Evolutionary conservation across 2,113 vertebrate species (phyloP), one percentile per base, ranked within the genome.

Genomic region (Vidua macroura): DNA sequence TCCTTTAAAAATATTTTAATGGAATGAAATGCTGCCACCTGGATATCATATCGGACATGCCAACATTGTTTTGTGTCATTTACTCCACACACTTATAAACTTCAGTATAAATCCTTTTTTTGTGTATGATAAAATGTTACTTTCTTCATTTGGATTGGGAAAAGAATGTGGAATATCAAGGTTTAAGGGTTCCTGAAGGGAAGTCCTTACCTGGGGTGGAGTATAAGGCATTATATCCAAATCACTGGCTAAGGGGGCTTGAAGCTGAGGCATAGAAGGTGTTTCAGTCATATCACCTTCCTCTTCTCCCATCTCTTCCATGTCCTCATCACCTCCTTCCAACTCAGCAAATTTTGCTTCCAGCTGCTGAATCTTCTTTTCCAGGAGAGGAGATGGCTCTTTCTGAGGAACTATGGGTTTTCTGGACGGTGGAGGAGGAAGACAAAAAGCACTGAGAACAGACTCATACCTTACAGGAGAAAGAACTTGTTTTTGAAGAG

Each of bases 331-430:
- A 1, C 98, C 98, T 90, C 98, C 98, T 97, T 98, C 99, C 98
- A 99, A 98, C 89, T 99, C 99, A 1, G 99, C 99, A 98, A 99
- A 99, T 97, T 99, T 99, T 35, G 99, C 99, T 97, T 99, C 99
- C 87, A 99, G 97, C 94, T 99, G 98, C 79, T 99, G 99, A 78
- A 99, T 99, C 97, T 99, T 99, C 97, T 98, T 99, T 97, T 99
- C 99, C 90, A 99, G 97, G 48, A 99, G 98, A 30, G 99, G 99
- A 83, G 99, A 99, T 4, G 99, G 99, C 60, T 99, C 99, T 82
- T 99, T 99, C 97, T 99, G 99, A 95, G 99, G 99, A 96, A 99
- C 98, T 56, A 99, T 99, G 30, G 99, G 99, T 97, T 99, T 99
- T 97, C 99, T 99, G 96, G 75, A 92, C 90, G 43, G 79, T 76